These are phyloP conservation scores for Grammomys dolichurus DNA, from an alignment of 2,113 vertebrate genomes.

Conservation along the genomic window DNA sequence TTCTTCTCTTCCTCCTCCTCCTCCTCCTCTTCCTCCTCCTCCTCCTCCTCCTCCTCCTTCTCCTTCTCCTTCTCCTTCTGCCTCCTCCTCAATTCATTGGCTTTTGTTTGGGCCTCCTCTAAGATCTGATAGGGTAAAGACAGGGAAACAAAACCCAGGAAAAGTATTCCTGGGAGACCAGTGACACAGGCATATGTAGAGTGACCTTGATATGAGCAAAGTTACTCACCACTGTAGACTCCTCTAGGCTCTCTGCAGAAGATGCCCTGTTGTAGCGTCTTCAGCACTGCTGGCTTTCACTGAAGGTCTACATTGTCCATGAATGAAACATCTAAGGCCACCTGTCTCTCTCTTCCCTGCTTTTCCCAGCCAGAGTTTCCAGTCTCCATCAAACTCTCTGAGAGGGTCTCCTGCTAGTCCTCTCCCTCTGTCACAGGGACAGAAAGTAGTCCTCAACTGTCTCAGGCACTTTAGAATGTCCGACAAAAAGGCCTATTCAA, in stretches of 20 bases:
- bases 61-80: no score
- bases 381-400: background rate
- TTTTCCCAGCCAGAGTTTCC: background rate
- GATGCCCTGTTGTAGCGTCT: background rate
- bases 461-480: background rate
- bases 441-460: background rate
- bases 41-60: no score
- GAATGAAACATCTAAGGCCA: background rate
- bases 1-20: no score
- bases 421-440: no score
- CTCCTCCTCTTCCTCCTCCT: no score
- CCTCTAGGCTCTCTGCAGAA: background rate
- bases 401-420: background rate
- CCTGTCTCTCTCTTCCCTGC: background rate
- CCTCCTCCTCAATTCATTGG: rapidly evolving
- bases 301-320: background rate
- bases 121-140: background rate
- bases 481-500: background rate
- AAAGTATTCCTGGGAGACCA: background rate
- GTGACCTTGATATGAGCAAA: background rate
- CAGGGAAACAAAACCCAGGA: background rate
- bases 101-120: background rate
- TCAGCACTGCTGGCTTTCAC: background rate
- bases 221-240: rapidly evolving
- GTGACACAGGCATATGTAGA: background rate